A percentile compares a stretch with the other conserved stretches of the same genome.
Evolutionary conservation across 2,113 vertebrate species (phyloP).

Genomic region (Ptilonorhynchus violaceus): DNA sequence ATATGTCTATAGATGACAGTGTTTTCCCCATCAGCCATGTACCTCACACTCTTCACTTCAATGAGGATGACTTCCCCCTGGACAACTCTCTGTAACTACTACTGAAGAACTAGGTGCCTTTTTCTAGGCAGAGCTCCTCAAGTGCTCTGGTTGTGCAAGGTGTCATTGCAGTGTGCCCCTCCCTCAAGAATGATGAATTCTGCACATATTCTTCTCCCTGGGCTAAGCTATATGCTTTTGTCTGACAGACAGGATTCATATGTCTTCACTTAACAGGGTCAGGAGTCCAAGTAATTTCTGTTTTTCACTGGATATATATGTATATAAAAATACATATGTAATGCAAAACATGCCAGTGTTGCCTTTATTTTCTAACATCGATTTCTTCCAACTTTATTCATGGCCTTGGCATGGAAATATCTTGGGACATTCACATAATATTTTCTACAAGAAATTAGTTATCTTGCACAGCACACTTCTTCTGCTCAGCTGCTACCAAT

Average conservation of each 20-base stretch:
- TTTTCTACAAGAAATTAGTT: neutral
- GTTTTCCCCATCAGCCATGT: neutral
- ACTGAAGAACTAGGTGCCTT: neutral
- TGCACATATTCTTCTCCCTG: neutral
- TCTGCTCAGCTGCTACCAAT: neutral
- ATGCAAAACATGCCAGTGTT: neutral
- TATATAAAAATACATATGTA: neutral
- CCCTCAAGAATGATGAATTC: neutral
- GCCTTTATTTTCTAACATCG: neutral
- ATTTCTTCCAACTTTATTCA: neutral
- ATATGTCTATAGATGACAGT: neutral
- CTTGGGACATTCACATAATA: neutral
- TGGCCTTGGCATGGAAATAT: neutral
- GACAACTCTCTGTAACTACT: neutral
- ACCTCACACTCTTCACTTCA: neutral
- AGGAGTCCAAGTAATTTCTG: neutral
- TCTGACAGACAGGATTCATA: neutral
- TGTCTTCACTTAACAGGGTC: neutral
- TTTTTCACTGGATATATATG: neutral
- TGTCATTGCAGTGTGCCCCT: neutral
- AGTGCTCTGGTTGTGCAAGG: neutral
- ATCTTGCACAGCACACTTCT: neutral
- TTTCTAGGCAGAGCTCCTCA: neutral
- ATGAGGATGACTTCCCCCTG: neutral
- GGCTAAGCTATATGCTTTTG: neutral